Base-by-base conservation (phyloP, 2,797 vertebrate species). In the Brachyrhaphis roseni region DNA sequence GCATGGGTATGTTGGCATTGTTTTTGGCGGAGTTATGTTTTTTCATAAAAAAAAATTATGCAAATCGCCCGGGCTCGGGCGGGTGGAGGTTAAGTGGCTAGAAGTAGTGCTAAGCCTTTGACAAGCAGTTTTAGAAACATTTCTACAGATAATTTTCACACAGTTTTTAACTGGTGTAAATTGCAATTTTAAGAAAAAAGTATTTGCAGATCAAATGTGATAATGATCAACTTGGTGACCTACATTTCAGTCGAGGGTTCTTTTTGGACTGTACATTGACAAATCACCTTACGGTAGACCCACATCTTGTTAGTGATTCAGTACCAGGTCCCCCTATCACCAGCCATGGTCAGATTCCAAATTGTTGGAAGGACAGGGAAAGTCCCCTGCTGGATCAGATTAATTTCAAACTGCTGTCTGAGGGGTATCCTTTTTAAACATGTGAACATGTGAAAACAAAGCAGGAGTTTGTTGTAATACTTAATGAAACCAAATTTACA, bases 341-440 rank as follows among this genome's bases (percentile, higher is more conserved):
- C 86, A 86, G 75, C 77, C 81, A 82, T 72, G 78, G 70, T 78
- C 84, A 88, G 77, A 81, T 75, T 87, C 80, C 74, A 88, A 87
- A 86, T 77, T 86, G 82, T 82, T 89, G 90, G 89, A 83, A 92
- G 86, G 77, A 84, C 71, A 64, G 81, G 90, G 88, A 87, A 92
- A 92, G 76, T 87, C 89, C 90, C 77, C 20, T 70, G 81, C 79
- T 89, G 76, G 78, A 88, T 80, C 68, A 81, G 66, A 83, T 88
- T 83, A 84, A 77, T 74, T 85, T 88, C 70, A 89, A 82, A 90
- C 39, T 20, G 68, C 28, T 92, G 92, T 87, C 89, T 78, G 26
- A 88, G 83, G 84, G 28, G 80, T 77, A 83, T 81, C 28, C 10
- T 80, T 76, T 64, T 62, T 59, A 86, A 86, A 89, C 36, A 85